These are phyloP conservation scores for Oxycera nigricornis DNA, from an alignment of 2,888 invertebrate species.

Conservation along the genomic window DNA sequence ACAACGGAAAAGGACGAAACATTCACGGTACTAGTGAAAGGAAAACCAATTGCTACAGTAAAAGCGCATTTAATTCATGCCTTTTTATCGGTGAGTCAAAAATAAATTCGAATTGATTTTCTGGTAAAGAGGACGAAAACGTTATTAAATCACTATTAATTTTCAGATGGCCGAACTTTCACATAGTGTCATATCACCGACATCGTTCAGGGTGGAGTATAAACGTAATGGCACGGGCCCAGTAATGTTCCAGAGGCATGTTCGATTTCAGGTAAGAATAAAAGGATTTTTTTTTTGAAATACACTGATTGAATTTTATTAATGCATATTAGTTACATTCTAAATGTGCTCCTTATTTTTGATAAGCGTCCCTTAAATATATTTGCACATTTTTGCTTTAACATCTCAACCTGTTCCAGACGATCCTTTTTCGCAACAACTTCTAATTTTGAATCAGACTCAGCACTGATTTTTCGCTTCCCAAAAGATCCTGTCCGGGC, in stretches of 20 bases:
- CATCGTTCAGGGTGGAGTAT: conserved; percentile 98
- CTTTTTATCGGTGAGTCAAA: conserved; percentile 87
- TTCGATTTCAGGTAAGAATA: conserved; percentile 90
- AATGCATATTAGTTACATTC: too few species aligned
- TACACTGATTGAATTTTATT: too few species aligned
- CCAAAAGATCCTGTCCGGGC: background rate
- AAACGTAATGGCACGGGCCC: conserved; percentile 92
- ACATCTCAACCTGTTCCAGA: too few species aligned
- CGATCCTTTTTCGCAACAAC: too few species aligned
- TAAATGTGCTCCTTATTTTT: too few species aligned
- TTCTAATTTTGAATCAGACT: too few species aligned
- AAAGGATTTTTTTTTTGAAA: too few species aligned
- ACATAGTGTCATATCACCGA: conserved; percentile 97
- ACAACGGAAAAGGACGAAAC: conserved; percentile 98
- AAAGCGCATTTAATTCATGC: conserved; percentile 99
- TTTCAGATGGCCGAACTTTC: conserved; percentile 91
- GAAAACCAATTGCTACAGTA: conserved; percentile 94
- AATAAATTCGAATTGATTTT: background rate
- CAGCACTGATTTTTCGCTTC: background rate
- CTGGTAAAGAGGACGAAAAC: background rate
- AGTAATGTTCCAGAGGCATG: conserved; percentile 96
- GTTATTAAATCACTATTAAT: background rate
- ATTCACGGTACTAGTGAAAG: conserved; percentile 94
- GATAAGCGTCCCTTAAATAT: too few species aligned
- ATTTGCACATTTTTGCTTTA: too few species aligned